Evolutionary conservation across 2,113 vertebrate species (phyloP).

Genomic region (Suncus etruscus): DNA sequence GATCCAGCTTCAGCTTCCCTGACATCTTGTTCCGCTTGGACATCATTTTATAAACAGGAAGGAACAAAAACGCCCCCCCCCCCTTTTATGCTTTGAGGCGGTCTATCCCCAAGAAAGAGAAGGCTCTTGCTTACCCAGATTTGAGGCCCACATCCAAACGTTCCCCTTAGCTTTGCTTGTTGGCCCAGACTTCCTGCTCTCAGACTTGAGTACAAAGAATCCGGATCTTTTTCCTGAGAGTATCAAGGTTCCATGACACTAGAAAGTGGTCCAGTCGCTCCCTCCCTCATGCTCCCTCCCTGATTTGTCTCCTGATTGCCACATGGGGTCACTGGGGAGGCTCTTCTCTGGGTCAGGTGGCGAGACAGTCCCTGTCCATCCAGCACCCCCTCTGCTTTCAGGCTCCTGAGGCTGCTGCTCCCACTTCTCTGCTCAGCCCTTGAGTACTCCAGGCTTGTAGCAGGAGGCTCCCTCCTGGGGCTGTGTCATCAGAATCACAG

Average conservation of each 20-base stretch:
- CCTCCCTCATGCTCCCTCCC: neutral
- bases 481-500: neutral
- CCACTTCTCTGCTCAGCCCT: conserved; percentile 24
- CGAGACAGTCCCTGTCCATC: neutral
- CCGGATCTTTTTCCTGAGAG: conserved; percentile 35
- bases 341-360: neutral
- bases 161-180: neutral
- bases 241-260: conserved; percentile 13
- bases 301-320: conserved; percentile 4
- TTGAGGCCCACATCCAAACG: neutral
- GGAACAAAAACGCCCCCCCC: neutral
- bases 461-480: conserved; percentile 4
- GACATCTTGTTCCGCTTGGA: neutral
- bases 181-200: neutral
- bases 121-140: neutral
- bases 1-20: neutral
- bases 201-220: conserved; percentile 39
- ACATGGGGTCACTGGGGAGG: conserved; percentile 3
- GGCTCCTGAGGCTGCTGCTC: conserved; percentile 59
- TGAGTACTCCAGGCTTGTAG: neutral
- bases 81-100: conserved; percentile 34
- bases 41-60: conserved; percentile 38
- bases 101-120: neutral
- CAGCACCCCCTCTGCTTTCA: neutral
- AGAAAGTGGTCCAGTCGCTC: neutral